These are phyloP conservation scores for Limanda limanda DNA, from an alignment of 2,113 vertebrate genomes.

Conservation along the genomic window DNA sequence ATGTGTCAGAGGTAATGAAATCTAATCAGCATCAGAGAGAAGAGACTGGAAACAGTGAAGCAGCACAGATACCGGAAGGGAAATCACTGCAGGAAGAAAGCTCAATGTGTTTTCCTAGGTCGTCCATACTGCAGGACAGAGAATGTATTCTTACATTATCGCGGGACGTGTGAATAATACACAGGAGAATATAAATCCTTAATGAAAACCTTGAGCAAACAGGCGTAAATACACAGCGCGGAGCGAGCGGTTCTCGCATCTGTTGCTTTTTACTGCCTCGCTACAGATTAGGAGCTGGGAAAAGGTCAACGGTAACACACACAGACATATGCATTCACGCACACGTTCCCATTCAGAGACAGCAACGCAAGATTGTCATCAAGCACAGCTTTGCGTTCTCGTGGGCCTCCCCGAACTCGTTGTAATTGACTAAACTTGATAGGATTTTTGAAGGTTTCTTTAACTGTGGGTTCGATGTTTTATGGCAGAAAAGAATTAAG, in stretches of 20 bases:
- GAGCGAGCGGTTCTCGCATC: conserved; percentile 23
- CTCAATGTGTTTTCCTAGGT: no score
- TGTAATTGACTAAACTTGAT: neutral
- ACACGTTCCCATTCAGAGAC: neutral
- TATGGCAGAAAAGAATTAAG: no score
- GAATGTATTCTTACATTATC: neutral
- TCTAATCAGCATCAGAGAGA: no score
- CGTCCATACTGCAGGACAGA: no score
- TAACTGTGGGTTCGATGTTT: no score
- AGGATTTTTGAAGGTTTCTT: neutral
- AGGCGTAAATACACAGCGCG: neutral
- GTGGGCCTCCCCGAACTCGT: neutral
- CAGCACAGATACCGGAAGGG: no score
- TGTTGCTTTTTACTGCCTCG: conserved; percentile 38
- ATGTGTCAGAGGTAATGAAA: no score
- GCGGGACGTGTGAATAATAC: conserved; percentile 2
- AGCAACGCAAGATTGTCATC: conserved; percentile 22
- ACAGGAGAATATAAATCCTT: conserved; percentile 17
- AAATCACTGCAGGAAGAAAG: no score
- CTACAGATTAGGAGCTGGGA: conserved; percentile 13
- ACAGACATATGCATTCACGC: conserved; percentile 14
- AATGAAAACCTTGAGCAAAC: conserved; percentile 40
- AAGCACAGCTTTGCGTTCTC: neutral
- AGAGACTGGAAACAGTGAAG: no score
- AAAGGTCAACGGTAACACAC: conserved; percentile 49